Percentiles rank a stretch among this genome's conserved stretches.
Conservation (phyloP, 2,797 vertebrate species). For the Austrolebias charrua region DNA sequence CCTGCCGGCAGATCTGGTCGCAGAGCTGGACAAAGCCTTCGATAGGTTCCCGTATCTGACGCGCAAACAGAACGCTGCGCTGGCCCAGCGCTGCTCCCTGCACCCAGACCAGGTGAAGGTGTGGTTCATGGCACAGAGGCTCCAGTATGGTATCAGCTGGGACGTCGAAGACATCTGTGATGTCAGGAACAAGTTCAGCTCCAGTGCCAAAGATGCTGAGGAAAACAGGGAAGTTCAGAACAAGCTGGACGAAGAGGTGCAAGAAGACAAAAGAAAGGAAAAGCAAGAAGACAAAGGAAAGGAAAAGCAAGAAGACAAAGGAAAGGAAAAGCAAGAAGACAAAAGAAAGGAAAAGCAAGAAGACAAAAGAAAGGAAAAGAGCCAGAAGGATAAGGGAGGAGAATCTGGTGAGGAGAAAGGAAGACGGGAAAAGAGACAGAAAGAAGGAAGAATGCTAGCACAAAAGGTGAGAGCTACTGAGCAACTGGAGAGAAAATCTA, state of each 20-base stretch:
- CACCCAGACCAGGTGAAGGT: constrained; percentile 83
- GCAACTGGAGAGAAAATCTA: neutral
- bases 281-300: no score
- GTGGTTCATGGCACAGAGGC: constrained; percentile 88
- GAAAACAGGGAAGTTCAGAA: constrained; percentile 4
- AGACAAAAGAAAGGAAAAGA: neutral
- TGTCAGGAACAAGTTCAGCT: constrained; percentile 54
- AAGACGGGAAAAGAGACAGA: neutral
- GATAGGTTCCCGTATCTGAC: constrained; percentile 85
- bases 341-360: neutral
- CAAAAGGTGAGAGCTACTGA: neutral
- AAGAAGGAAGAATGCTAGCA: neutral
- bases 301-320: neutral
- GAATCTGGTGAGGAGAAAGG: neutral
- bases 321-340: neutral
- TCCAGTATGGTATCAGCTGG: constrained; percentile 88
- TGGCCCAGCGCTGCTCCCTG: constrained; percentile 79
- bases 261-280: accelerated
- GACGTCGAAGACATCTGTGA: constrained; percentile 81
- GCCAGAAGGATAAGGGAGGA: neutral
- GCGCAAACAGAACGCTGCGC: constrained; percentile 70
- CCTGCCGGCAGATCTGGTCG: constrained; percentile 70
- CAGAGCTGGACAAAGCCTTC: constrained; percentile 81
- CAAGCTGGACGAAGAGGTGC: accelerated
- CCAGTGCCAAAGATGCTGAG: neutral